phyloP scores from a whole-genome alignment of 2,888 invertebrate genomes.

The Xanthia togata region DNA sequence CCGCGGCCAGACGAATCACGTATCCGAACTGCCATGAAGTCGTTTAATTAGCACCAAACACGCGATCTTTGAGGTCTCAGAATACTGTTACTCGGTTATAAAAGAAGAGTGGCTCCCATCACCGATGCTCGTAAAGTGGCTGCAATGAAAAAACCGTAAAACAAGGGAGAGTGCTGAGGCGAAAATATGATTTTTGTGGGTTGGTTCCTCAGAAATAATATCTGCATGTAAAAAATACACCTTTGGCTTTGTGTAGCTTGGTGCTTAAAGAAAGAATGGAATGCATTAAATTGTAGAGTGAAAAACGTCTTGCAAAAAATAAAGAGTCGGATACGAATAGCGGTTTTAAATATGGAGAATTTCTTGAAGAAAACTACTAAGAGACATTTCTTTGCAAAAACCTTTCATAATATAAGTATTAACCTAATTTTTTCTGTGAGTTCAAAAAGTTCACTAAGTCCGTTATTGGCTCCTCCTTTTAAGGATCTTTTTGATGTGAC shows the following conservation, averaged over 20 bases:
- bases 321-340: conserved; percentile 13
- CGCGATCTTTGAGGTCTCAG: conserved; percentile 81
- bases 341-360: neutral
- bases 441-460: conserved; percentile 70
- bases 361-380: conserved; percentile 6
- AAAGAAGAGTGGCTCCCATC: conserved; percentile 83
- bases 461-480: conserved; percentile 71
- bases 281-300: conserved; percentile 41
- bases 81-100: conserved; percentile 80
- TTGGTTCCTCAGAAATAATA: conserved; percentile 73
- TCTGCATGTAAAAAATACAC: conserved; percentile 67
- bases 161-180: conserved; percentile 80
- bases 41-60: conserved; percentile 88
- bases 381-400: conserved; percentile 13
- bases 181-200: conserved; percentile 85
- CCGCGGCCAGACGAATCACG: conserved; percentile 82
- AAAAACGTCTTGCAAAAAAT: conserved; percentile 28
- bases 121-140: conserved; percentile 84
- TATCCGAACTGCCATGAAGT: conserved; percentile 79
- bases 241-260: conserved; percentile 49
- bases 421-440: conserved; percentile 71
- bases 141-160: conserved; percentile 88
- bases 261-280: conserved; percentile 45
- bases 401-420: conserved; percentile 37
- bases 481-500: conserved; percentile 82